A percentile compares a stretch with the other conserved stretches of the same genome.
phyloP scores from a whole-genome alignment of 1,140 invertebrate species.

The Procambarus virginalis region DNA sequence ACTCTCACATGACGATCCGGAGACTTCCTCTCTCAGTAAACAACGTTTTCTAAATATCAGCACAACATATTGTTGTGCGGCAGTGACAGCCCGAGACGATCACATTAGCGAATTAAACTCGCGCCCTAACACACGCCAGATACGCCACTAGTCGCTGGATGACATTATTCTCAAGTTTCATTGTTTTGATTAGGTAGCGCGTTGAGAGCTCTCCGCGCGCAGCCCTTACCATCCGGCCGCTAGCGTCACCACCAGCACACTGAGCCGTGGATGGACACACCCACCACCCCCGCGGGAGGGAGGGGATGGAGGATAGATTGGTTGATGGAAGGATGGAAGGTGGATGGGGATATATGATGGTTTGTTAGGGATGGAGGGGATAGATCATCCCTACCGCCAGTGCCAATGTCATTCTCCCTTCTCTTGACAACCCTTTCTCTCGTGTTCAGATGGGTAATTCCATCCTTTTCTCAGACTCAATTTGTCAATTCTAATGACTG shows the following conservation, averaged over 20 bases:
- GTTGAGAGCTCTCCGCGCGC: neutral
- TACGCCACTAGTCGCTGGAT: no score
- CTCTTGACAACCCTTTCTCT: neutral
- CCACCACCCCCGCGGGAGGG: neutral
- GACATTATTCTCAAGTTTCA: neutral
- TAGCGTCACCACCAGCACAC: constrained; percentile 3
- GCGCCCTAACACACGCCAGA: no score
- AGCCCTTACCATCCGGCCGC: neutral
- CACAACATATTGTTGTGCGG: neutral
- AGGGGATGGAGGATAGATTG: no score
- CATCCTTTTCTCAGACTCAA: no score
- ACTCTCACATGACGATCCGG: neutral
- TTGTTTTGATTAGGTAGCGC: neutral
- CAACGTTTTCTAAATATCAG: neutral
- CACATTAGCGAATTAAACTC: no score
- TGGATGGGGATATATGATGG: no score
- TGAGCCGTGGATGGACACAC: neutral
- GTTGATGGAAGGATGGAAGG: no score
- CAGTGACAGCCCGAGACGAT: neutral
- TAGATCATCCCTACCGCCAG: neutral
- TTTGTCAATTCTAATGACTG: no score
- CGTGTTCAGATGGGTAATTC: no score
- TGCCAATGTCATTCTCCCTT: neutral
- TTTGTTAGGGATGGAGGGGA: no score
- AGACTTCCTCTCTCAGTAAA: neutral